Percentiles rank a stretch among this genome's conserved stretches.
Conservation (phyloP, 2,797 vertebrate genomes). For the Aplochiton taeniatus region DNA sequence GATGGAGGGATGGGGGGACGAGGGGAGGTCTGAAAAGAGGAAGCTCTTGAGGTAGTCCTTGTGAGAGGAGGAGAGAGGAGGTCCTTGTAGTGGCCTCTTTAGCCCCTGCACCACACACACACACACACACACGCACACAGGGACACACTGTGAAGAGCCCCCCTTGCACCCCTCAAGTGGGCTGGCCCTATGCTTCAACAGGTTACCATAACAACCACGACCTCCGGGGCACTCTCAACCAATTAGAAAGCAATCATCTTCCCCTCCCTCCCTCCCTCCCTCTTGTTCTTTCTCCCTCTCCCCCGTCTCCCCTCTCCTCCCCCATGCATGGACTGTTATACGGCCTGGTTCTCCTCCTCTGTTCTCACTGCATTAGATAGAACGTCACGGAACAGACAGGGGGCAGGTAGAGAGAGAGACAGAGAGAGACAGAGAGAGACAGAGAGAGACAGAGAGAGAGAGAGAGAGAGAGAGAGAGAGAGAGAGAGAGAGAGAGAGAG, state of each 20-base stretch:
- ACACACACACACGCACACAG: neutral
- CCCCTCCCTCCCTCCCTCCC: neutral
- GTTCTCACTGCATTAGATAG: neutral
- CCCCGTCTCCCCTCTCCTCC: neutral
- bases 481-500: neutral
- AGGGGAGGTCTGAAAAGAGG: conserved; percentile 2
- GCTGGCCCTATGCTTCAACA: conserved; percentile 51
- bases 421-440: neutral
- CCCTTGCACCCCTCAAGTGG: conserved; percentile 37
- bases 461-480: neutral
- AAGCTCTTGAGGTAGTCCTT: conserved; percentile 12
- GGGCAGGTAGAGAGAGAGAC: neutral
- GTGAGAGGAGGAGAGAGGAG: neutral
- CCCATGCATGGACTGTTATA: neutral
- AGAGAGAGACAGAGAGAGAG: neutral
- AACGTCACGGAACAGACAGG: neutral
- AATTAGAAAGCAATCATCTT: conserved; percentile 81
- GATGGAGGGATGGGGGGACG: conserved; percentile 1
- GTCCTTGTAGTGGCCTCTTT: neutral
- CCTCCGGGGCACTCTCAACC: conserved; percentile 71
- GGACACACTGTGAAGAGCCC: conserved; percentile 6
- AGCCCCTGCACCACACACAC: neutral
- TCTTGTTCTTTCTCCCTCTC: neutral
- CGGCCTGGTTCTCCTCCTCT: neutral
- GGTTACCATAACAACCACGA: conserved; percentile 79